These are phyloP conservation scores for Tautogolabrus adspersus DNA, from an alignment of 2,113 vertebrate species.

Conservation along the genomic window DNA sequence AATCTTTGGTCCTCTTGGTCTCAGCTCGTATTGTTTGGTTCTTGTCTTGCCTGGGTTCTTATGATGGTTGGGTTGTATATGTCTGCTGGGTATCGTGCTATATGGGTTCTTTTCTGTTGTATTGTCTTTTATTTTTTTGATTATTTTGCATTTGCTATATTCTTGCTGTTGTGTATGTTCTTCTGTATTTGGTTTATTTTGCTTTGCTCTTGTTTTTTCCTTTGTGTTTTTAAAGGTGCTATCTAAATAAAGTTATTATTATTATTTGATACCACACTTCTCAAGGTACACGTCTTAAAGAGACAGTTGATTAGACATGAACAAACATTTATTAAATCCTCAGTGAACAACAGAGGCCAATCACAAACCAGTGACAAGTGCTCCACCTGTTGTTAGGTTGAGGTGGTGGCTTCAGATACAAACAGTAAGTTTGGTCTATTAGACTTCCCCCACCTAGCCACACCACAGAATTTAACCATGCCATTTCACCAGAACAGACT, in stretches of 20 bases:
- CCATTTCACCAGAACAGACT: neutral
- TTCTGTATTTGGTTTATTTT: too few relatives aligned
- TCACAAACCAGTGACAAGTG: slow-evolving; percentile 3
- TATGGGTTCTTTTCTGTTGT: neutral
- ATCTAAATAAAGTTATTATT: neutral
- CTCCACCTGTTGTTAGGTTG: neutral
- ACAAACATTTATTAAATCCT: slow-evolving; percentile 49
- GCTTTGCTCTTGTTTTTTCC: too few relatives aligned
- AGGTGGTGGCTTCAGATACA: neutral
- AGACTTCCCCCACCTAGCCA: neutral
- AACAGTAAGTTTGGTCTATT: neutral
- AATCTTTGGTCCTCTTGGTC: too few relatives aligned
- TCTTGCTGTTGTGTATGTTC: too few relatives aligned
- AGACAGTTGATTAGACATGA: neutral
- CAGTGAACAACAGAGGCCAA: slow-evolving; percentile 12
- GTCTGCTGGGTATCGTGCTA: neutral
- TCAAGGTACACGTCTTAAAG: neutral
- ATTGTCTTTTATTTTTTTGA: too few relatives aligned
- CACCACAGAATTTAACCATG: neutral
- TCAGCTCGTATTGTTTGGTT: too few relatives aligned
- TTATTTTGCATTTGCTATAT: too few relatives aligned
- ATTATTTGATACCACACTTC: neutral
- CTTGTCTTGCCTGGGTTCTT: too few relatives aligned
- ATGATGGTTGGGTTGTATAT: too few relatives aligned
- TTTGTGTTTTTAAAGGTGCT: neutral